Evolutionary conservation across 2,113 vertebrate species (phyloP).

Genomic region (Lagopus muta): DNA sequence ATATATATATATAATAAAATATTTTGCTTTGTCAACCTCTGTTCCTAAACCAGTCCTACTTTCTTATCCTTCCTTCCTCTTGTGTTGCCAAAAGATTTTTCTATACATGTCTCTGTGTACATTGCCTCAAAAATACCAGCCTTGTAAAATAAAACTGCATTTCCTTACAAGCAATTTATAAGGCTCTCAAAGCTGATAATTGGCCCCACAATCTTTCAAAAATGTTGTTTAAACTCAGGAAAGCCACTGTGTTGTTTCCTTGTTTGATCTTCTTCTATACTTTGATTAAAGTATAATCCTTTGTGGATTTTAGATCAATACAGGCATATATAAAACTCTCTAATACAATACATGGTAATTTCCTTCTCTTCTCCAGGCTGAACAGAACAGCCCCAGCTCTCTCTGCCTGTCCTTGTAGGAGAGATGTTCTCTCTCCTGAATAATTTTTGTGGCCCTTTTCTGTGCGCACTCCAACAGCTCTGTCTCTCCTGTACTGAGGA

Average conservation of each 20-base stretch:
- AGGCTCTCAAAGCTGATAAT: constrained; percentile 4
- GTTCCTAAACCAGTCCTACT: neutral
- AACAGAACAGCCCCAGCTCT: too few species aligned
- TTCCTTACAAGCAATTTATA: neutral
- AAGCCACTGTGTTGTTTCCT: neutral
- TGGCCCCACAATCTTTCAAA: neutral
- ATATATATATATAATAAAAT: neutral
- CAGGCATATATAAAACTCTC: neutral
- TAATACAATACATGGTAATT: neutral
- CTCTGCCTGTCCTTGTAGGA: too few species aligned
- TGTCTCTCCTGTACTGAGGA: too few species aligned
- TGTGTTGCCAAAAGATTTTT: neutral
- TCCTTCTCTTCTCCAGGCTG: too few species aligned
- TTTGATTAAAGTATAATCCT: neutral
- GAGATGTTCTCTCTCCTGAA: too few species aligned
- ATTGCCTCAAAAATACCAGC: neutral
- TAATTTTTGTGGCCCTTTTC: too few species aligned
- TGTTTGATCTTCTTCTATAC: neutral
- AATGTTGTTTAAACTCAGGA: neutral
- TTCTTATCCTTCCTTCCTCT: neutral
- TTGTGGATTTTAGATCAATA: constrained; percentile 26
- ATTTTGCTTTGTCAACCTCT: neutral
- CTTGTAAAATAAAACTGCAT: neutral
- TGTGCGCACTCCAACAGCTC: too few species aligned
- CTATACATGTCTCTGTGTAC: neutral